A percentile compares a stretch with the other conserved stretches of the same genome.
phyloP scores from a whole-genome alignment of 2,888 invertebrate species.

The Pheosia gnoma region DNA sequence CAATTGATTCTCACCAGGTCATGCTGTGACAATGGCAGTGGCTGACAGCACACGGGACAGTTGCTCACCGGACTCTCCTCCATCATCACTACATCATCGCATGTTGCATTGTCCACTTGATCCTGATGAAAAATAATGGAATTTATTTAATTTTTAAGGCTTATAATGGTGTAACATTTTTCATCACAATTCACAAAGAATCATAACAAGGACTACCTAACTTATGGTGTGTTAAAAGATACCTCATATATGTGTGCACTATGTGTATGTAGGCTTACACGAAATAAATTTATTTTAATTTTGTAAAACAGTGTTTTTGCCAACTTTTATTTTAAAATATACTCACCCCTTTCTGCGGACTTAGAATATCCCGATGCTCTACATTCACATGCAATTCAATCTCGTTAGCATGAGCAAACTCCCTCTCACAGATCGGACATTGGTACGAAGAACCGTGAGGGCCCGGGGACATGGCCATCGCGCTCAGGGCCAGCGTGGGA shows the following conservation, averaged over 20 bases:
- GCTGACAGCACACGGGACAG: constrained; percentile 79
- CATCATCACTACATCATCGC: constrained; percentile 81
- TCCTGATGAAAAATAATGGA: constrained; percentile 50
- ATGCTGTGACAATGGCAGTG: constrained; percentile 74
- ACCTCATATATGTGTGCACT: no score
- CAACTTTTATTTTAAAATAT: not conserved
- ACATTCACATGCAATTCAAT: constrained; percentile 94
- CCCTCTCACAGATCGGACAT: constrained; percentile 91
- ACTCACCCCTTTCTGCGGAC: constrained; percentile 83
- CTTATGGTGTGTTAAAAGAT: no score
- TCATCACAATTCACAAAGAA: no score
- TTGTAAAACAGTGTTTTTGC: no score
- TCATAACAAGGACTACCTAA: no score
- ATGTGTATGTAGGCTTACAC: no score
- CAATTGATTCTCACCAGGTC: constrained; percentile 60
- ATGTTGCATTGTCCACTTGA: constrained; percentile 77
- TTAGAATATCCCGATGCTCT: constrained; percentile 92
- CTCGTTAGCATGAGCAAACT: constrained; percentile 89
- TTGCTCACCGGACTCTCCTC: constrained; percentile 78
- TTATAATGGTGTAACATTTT: no score
- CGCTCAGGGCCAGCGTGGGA: constrained; percentile 56
- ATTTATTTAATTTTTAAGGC: no score
- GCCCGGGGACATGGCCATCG: constrained; percentile 78
- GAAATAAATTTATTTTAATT: no score
- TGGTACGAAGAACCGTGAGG: constrained; percentile 83